phyloP scores from a whole-genome alignment of 1,140 invertebrate genomes.

The Amyelois transitella region DNA sequence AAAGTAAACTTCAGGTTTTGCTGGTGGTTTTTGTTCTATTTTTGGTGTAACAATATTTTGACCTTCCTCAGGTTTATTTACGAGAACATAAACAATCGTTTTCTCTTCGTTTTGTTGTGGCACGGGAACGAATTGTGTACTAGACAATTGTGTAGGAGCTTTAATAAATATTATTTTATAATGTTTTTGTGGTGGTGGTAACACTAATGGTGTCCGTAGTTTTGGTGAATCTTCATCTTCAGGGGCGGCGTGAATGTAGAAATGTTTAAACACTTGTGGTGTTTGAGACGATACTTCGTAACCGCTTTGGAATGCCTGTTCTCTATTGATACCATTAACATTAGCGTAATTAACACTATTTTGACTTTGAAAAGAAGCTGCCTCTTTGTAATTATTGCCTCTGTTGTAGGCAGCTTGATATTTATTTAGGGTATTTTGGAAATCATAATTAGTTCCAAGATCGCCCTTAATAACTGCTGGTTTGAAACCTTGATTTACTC shows the following conservation, averaged over 20 bases:
- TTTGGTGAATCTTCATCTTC: slow-evolving; percentile 49
- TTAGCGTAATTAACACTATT: background rate
- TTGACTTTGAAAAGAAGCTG: background rate
- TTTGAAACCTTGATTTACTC: background rate
- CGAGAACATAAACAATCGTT: slow-evolving; percentile 88
- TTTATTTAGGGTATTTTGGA: background rate
- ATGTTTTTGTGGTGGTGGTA: slow-evolving; percentile 76
- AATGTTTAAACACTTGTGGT: slow-evolving; percentile 58
- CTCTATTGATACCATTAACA: background rate
- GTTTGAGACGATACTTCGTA: slow-evolving; percentile 47
- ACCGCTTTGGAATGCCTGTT: background rate
- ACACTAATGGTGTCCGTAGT: slow-evolving; percentile 38
- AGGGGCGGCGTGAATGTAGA: slow-evolving; percentile 60
- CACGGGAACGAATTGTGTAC: slow-evolving; percentile 44
- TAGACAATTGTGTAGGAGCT: slow-evolving; percentile 76
- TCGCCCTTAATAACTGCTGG: background rate
- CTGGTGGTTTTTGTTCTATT: slow-evolving; percentile 51
- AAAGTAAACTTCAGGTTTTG: slow-evolving; percentile 63
- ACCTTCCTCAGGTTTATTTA: slow-evolving; percentile 84
- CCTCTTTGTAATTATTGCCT: background rate
- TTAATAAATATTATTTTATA: slow-evolving; percentile 89
- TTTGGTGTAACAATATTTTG: slow-evolving; percentile 82
- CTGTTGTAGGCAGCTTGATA: background rate
- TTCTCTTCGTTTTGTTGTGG: slow-evolving; percentile 82
- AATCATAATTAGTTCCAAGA: background rate